A percentile compares a stretch with the other conserved stretches of the same genome.
phyloP scores from a whole-genome alignment of 2,797 vertebrate species.

The Anableps anableps region DNA sequence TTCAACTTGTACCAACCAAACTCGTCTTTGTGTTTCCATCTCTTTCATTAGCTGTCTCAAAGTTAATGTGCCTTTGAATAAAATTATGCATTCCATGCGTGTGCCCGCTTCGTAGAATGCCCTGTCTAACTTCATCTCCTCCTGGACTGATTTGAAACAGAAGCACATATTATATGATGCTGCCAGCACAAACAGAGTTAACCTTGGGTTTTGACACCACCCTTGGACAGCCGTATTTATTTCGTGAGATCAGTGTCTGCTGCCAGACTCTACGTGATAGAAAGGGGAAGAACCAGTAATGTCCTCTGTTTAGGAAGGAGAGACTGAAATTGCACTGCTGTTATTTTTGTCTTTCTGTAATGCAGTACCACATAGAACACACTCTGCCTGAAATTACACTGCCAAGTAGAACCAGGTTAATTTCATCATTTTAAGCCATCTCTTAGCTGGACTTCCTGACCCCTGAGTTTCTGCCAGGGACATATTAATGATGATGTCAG shows the following conservation, averaged over 20 bases:
- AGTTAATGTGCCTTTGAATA: slow-evolving; percentile 70
- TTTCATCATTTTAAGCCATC: slow-evolving; percentile 65
- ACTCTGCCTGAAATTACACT: slow-evolving; percentile 56
- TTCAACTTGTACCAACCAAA: slow-evolving; percentile 50
- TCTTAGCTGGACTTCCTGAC: slow-evolving; percentile 56
- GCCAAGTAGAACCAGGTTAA: slow-evolving; percentile 58
- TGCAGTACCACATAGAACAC: slow-evolving; percentile 42
- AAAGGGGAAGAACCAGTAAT: not conserved
- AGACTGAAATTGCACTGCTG: slow-evolving; percentile 49
- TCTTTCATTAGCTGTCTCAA: slow-evolving; percentile 63
- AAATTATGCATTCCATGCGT: slow-evolving; percentile 54
- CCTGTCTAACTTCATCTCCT: slow-evolving; percentile 44
- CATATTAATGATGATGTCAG: slow-evolving; percentile 48
- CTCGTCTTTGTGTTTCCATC: slow-evolving; percentile 39
- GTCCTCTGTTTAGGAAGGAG: slow-evolving; percentile 11
- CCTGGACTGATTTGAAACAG: slow-evolving; percentile 46
- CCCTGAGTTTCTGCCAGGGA: slow-evolving; percentile 39
- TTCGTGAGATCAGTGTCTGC: slow-evolving; percentile 22
- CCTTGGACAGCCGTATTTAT: slow-evolving; percentile 22
- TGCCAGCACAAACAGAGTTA: slow-evolving; percentile 48
- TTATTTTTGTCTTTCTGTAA: slow-evolving; percentile 66
- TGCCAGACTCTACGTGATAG: slow-evolving; percentile 22
- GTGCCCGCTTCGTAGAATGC: not conserved
- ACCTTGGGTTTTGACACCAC: slow-evolving; percentile 50
- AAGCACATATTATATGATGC: slow-evolving; percentile 31